Conservation (phyloP, 2,888 invertebrate genomes). For the Leptinotarsa tumamoca region DNA sequence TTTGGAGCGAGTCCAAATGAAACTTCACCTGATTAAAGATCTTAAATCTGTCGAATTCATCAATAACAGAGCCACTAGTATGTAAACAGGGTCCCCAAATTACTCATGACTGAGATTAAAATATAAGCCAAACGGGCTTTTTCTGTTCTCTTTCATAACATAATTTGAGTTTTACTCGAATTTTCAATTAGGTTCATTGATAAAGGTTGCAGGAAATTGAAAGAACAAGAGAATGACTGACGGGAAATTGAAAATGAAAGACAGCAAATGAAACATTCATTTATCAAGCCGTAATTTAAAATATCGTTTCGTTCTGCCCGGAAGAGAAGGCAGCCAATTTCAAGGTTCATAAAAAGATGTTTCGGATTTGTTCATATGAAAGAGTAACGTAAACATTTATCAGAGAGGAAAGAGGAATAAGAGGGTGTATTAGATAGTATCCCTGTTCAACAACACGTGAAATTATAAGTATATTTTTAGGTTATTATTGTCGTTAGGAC, state of each 20-base stretch:
- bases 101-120: not conserved
- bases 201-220: constrained; percentile 24
- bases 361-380: constrained; percentile 36
- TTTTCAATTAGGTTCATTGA: constrained; percentile 27
- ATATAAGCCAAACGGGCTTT: not conserved
- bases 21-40: no score
- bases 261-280: constrained; percentile 33
- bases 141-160: not conserved
- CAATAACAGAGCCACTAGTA: no score
- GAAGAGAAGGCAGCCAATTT: constrained; percentile 40
- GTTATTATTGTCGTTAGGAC: not conserved
- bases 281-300: constrained; percentile 34
- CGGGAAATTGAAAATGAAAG: constrained; percentile 28
- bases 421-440: constrained; percentile 23
- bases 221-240: constrained; percentile 23
- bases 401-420: constrained; percentile 7
- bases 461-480: constrained; percentile 22
- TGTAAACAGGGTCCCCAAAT: not conserved
- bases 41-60: no score
- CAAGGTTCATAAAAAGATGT: constrained; percentile 39
- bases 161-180: constrained; percentile 16
- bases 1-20: no score
- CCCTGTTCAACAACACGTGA: constrained; percentile 38
- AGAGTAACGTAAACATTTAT: constrained; percentile 34
- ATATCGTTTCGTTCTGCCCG: constrained; percentile 32